Evolutionary conservation across 1,140 invertebrate species (phyloP), one percentile per base, ranked within the genome.

Genomic region (Gryllus bimaculatus): DNA sequence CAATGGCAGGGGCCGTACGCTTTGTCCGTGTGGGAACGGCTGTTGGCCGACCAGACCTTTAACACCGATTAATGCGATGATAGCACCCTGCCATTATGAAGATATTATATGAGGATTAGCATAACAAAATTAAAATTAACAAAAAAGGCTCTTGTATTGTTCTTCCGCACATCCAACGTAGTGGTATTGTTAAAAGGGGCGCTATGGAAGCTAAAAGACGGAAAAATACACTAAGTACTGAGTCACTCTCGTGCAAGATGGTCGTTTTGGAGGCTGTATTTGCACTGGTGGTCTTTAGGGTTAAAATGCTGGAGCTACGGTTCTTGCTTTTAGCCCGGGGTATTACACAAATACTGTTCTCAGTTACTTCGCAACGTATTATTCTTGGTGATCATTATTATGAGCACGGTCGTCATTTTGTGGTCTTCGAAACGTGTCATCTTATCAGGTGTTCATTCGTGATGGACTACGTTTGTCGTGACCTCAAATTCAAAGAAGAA

Each of bases 51-150:
- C 54, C 54, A 18, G 54, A 66, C 54, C 54, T 66, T 66, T 66
- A 66, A 66, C 54, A 66, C 54, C 54, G 54, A 66, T 66, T 66
- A 66, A 66, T 66, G 18, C 54, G 10, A 18, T 18, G 54, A 66
- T 66, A 66, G 54, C 54, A 66, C 18, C 54, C 54, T 3, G 54
- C 54, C 54, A 66, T 66, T 66, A 66, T 66, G 54, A 66, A 66
- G 54, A 66, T 66, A 66, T 66, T 66, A 66, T 10, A 66, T 18
- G 10, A 66, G 54, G 54, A 66, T 66, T 66, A 66, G 54, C 54
- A 66, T 66, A 66, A 66, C 54, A 66, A 66, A 66, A 66, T 66
- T 66, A 66, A 66, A 66, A 66, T 66, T 66, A 66, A 66, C 54
- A 66, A 66, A 66, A 66, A 66, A 66, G 54, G 0, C 54, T 18